phyloP scores from a whole-genome alignment of 2,888 invertebrate genomes.

The Orchesella flavescens region DNA sequence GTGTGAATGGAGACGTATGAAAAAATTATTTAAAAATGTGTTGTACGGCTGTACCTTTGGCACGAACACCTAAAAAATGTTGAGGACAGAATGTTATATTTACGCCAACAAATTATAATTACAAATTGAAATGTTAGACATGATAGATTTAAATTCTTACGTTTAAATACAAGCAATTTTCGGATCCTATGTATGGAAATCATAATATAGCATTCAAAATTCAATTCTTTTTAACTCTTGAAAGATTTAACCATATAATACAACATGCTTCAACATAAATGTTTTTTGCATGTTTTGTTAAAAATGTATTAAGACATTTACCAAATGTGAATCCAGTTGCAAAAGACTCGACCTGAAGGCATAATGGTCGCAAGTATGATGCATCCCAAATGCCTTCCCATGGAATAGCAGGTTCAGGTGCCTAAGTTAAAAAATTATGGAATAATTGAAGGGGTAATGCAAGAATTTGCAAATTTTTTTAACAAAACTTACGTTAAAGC shows the following conservation, averaged over 20 bases:
- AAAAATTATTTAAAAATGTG: too few relatives aligned
- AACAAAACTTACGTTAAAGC: slow-evolving; percentile 56
- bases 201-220: too few relatives aligned
- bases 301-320: slow-evolving; percentile 39
- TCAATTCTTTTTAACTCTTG: too few relatives aligned
- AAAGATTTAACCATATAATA: too few relatives aligned
- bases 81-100: too few relatives aligned
- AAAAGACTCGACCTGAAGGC: slow-evolving; percentile 56
- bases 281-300: slow-evolving; percentile 16
- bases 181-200: background rate
- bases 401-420: slow-evolving; percentile 30
- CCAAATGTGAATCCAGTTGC: slow-evolving; percentile 47
- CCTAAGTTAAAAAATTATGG: slow-evolving; percentile 18
- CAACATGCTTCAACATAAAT: slow-evolving; percentile 15
- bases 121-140: too few relatives aligned
- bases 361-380: slow-evolving; percentile 17
- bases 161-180: slow-evolving; percentile 61
- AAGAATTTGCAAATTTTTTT: too few relatives aligned
- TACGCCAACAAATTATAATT: too few relatives aligned
- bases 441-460: too few relatives aligned
- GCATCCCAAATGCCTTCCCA: slow-evolving; percentile 57
- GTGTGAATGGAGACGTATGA: background rate
- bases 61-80: too few relatives aligned
- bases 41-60: too few relatives aligned
- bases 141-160: too few relatives aligned